Evolutionary conservation across 2,797 vertebrate genomes (phyloP).

Genomic region (Diglossa cyanea): DNA sequence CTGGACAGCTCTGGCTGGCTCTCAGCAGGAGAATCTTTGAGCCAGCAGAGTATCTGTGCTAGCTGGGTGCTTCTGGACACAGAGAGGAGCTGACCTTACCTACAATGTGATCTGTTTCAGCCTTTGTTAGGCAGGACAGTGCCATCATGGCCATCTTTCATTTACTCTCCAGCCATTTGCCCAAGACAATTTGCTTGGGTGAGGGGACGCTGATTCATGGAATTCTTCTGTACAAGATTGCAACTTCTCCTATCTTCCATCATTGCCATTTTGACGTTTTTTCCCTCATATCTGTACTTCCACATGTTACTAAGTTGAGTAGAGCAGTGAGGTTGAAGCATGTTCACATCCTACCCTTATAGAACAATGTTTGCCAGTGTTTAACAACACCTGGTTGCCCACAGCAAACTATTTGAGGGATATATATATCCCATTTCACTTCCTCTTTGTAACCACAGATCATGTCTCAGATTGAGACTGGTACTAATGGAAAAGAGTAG

Average conservation of each 20-base stretch:
- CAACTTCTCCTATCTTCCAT: background rate
- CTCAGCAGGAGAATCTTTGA: background rate
- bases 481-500: background rate
- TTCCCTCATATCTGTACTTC: background rate
- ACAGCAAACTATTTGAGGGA: background rate
- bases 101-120: background rate
- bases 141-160: background rate
- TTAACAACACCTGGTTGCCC: background rate
- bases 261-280: background rate
- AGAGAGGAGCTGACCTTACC: background rate
- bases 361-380: fast-evolving
- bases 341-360: background rate
- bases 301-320: background rate
- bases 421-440: background rate
- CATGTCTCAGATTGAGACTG: background rate
- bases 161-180: background rate
- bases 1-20: background rate
- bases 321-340: background rate
- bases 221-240: background rate
- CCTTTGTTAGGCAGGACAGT: background rate
- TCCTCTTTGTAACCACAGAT: background rate
- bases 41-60: background rate
- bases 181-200: background rate
- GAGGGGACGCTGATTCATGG: fast-evolving
- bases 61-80: background rate